phyloP scores from a whole-genome alignment of 1,140 invertebrate genomes.

The Habropoda laboriosa region DNA sequence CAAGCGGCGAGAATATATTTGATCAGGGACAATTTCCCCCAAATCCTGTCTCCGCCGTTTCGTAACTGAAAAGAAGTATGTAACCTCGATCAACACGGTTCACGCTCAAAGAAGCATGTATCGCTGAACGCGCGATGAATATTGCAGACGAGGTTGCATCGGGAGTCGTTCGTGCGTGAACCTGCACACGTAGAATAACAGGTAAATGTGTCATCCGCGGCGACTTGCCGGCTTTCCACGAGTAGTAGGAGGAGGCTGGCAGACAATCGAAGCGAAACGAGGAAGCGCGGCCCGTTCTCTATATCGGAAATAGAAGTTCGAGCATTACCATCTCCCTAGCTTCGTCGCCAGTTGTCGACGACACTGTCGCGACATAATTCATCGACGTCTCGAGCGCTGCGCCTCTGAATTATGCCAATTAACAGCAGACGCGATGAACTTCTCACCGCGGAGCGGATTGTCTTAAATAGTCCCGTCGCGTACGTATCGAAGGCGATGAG shows the following conservation, averaged over 20 bases:
- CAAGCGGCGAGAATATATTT: too few species aligned
- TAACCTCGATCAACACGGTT: too few species aligned
- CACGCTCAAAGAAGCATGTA: neutral
- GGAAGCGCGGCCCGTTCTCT: neutral
- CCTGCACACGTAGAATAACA: constrained; percentile 7
- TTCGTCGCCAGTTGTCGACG: constrained; percentile 18
- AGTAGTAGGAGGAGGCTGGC: neutral
- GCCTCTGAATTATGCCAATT: constrained; percentile 52
- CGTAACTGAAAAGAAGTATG: neutral
- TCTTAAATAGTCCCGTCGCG: constrained; percentile 35
- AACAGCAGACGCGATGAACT: constrained; percentile 49
- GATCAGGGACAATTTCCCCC: too few species aligned
- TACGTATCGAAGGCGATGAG: constrained; percentile 3
- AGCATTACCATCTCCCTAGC: constrained; percentile 1
- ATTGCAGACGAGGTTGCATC: constrained; percentile 18
- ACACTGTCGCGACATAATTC: constrained; percentile 47
- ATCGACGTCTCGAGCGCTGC: constrained; percentile 46
- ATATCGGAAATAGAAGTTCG: constrained; percentile 41
- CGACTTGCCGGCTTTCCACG: neutral
- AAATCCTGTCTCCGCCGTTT: too few species aligned
- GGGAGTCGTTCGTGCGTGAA: constrained; percentile 6
- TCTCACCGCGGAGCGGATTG: constrained; percentile 37
- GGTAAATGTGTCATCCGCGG: constrained; percentile 25
- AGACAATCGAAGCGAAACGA: constrained; percentile 20
- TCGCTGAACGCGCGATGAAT: neutral